phyloP scores from a whole-genome alignment of 2,888 invertebrate genomes.

The Nephrotoma appendiculata region DNA sequence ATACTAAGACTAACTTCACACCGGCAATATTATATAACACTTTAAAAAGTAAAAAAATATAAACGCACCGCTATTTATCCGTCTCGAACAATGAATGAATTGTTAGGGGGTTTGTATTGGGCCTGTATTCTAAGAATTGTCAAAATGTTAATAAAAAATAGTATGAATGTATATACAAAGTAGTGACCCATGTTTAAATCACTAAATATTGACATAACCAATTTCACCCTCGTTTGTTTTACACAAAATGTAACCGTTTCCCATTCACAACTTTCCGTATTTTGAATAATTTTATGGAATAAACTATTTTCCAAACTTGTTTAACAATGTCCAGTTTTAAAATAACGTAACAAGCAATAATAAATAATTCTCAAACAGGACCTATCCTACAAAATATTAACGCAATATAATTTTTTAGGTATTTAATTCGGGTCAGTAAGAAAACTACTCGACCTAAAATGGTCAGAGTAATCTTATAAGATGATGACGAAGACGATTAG shows the following conservation, averaged over 20 bases:
- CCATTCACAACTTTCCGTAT: neutral
- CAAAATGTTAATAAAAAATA: neutral
- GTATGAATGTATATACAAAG: neutral
- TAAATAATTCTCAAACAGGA: neutral
- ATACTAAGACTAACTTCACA: no score
- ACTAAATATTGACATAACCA: no score
- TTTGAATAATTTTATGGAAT: neutral
- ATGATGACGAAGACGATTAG: neutral
- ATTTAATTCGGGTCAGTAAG: neutral
- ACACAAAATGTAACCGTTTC: neutral
- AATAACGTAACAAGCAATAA: neutral
- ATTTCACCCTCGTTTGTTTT: neutral
- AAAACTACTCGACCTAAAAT: neutral
- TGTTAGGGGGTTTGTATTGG: no score
- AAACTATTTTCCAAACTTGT: neutral
- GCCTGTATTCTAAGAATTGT: no score
- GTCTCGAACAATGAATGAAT: no score
- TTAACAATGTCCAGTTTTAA: neutral
- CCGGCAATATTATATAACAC: no score
- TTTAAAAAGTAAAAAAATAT: no score
- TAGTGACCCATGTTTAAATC: neutral
- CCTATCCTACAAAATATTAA: neutral
- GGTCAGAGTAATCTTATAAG: neutral
- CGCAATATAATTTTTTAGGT: neutral
- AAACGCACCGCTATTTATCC: no score